A percentile compares a stretch with the other conserved stretches of the same genome.
Evolutionary conservation across 2,797 vertebrate genomes (phyloP).

Genomic region (Sebastes reedi): DNA sequence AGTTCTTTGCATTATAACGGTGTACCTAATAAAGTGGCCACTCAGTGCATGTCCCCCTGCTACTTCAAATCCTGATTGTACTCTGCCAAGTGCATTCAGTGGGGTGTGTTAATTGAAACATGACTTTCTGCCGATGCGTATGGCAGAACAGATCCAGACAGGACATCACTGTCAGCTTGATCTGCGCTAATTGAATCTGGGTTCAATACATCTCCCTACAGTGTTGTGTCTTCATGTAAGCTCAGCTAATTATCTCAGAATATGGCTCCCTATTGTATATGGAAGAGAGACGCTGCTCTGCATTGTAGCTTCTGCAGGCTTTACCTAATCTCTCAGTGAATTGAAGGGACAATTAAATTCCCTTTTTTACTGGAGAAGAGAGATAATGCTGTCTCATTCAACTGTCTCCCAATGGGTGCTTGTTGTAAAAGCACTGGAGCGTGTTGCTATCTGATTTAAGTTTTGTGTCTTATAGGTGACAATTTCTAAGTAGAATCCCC

Average conservation of each 20-base stretch:
- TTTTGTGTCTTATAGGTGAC: neutral
- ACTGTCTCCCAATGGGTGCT: neutral
- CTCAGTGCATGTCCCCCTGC: neutral
- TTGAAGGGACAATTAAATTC: constrained; percentile 14
- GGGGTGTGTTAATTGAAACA: constrained; percentile 12
- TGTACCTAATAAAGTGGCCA: neutral
- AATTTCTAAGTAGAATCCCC: neutral
- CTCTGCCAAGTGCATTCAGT: constrained; percentile 1
- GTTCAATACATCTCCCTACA: constrained; percentile 41
- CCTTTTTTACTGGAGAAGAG: constrained; percentile 21
- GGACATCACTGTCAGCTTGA: constrained; percentile 22
- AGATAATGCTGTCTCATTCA: constrained; percentile 8
- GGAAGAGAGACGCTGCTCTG: constrained; percentile 2
- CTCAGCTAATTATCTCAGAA: constrained; percentile 52
- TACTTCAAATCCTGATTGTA: neutral
- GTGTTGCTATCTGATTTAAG: neutral
- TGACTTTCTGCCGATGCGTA: constrained; percentile 5
- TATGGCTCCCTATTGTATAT: constrained; percentile 31
- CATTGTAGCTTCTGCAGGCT: constrained; percentile 3
- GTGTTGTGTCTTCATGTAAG: constrained; percentile 31
- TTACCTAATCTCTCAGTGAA: constrained; percentile 32
- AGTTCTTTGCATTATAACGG: neutral
- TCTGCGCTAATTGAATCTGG: constrained; percentile 55
- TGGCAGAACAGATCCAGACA: constrained; percentile 3
- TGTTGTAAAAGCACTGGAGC: neutral